Evolutionary conservation across 2,797 vertebrate genomes (phyloP), one percentile per base, ranked within the genome.

Genomic region (Danio kyathit): DNA sequence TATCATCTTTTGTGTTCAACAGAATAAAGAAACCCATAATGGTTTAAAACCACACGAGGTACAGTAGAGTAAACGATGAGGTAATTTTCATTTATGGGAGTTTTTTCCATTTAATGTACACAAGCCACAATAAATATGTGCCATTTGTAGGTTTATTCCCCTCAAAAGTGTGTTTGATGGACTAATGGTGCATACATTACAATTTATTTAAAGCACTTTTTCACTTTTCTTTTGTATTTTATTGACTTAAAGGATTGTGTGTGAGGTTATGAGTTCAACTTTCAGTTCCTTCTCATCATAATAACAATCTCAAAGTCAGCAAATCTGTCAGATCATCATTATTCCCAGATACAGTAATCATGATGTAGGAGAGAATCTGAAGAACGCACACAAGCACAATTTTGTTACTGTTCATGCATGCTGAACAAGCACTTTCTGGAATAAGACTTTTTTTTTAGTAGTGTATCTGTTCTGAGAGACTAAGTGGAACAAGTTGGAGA

Each of bases 291-390:
- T 43, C 64, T 71, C 40, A 82, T 75, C 56, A 79, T 29, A 79
- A 19, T 43, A 78, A 63, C 63, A 54, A 12, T 64, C 21, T 29
- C 19, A 10, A 46, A 75, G 29, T 79, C 64, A 74, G 75, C 57
- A 16, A 65, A 74, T 64, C 41, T 54, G 59, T 72, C 79, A 66
- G 72, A 66, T 84, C 51, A 82, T 52, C 66, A 59, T 73, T 41
- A 19, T 19, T 56, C n/a, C 21, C 19, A 43, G 56, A 17, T 17
- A 69, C 52, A 49, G 8, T 21, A 19, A 41, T 57, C 52, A 13
- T 69, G 7, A 43, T 46, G 49, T 56, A 67, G 77, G 66, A 84
- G 61, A 84, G 76, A 70, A 79, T 83, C 21, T 44, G 65, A 63
- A 57, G 49, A 38, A 65, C 75, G 56, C 29, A 29, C n/a, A 49